These are phyloP conservation scores for Ceyx cyanopectus DNA, from an alignment of 2,113 vertebrate genomes.

Conservation along the genomic window DNA sequence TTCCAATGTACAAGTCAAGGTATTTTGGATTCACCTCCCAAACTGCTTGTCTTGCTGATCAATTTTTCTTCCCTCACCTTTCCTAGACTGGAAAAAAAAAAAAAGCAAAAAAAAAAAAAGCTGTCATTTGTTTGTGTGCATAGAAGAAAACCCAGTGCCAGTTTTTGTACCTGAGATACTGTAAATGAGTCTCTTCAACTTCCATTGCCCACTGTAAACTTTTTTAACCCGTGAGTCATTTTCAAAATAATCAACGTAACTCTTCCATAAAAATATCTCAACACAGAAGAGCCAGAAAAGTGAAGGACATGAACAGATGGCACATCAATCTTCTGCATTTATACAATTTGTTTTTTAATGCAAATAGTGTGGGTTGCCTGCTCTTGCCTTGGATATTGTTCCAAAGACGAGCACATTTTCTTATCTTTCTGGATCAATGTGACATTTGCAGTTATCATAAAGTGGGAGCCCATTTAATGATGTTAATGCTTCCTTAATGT, in stretches of 20 bases:
- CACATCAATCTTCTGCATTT: slow-evolving; percentile 87
- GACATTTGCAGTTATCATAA: slow-evolving; percentile 90
- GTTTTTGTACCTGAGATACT: slow-evolving; percentile 72
- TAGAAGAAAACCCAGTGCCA: slow-evolving; percentile 52
- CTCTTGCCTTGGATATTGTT: slow-evolving; percentile 86
- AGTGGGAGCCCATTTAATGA: slow-evolving; percentile 87
- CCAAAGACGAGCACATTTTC: slow-evolving; percentile 87
- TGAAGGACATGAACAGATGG: slow-evolving; percentile 89
- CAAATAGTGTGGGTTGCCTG: slow-evolving; percentile 88
- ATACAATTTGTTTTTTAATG: slow-evolving; percentile 91
- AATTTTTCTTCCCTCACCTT: background rate
- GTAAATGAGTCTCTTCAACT: slow-evolving; percentile 74
- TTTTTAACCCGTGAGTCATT: slow-evolving; percentile 87
- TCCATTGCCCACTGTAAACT: slow-evolving; percentile 84
- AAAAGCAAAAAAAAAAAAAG: too few relatives aligned
- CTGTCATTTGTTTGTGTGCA: slow-evolving; percentile 22
- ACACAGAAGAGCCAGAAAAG: slow-evolving; percentile 86
- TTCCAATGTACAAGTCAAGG: background rate
- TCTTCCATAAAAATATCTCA: slow-evolving; percentile 89
- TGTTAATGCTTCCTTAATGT: slow-evolving; percentile 89
- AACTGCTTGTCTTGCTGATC: background rate
- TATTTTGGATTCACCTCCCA: slow-evolving; percentile 33
- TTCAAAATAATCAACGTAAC: slow-evolving; percentile 88
- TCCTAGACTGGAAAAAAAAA: too few relatives aligned
- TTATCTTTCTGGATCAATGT: slow-evolving; percentile 90